Evolutionary conservation across 2,797 vertebrate genomes (phyloP), one percentile per base, ranked within the genome.

Genomic region (Sebastes reedi): DNA sequence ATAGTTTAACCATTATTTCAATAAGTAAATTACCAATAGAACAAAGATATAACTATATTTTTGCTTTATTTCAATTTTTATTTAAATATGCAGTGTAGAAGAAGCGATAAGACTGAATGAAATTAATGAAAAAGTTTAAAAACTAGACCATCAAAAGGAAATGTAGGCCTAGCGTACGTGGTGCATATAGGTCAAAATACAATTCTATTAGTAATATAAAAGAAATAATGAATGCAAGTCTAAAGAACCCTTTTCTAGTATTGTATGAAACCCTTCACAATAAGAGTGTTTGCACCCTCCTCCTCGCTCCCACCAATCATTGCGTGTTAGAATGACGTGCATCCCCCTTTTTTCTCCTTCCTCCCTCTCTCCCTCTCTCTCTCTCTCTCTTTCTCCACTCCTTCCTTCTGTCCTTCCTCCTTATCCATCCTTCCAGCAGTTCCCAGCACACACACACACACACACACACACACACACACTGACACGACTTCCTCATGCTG

Each of bases 301-400:
- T 72, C 84, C 68, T 83, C 55, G 73, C 87, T 79, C 81, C 85
- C 83, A 85, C 93, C 92, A 93, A 88, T 94, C 90, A 83, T 82
- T 90, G 91, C 79, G 70, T 87, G 85, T 83, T 77, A 79, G 81
- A 77, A 89, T 93, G 93, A 93, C 89, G 92, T 42, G 83, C 88
- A 86, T 90, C 56, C 80, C 85, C 73, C 66, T 72, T 81, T 85
- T 79, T 58, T 46, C 24, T 78, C n/a, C 32, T 34, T 36, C 27
- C 58, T 70, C 55, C 6, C 55, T 54, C 67, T 0, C 55, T 27
- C 39, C 0, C 34, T 24, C n/a, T 22, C 54, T 29, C 34, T 24
- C 39, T 18, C 65, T 32, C 46, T 60, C 72, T 70, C 29, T 70
- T 25, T 12, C 46, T 67, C 55, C 70, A 25, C 62, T 67, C 20